These are phyloP conservation scores for Habropoda laboriosa DNA, from an alignment of 1,140 invertebrate genomes.

Conservation along the genomic window DNA sequence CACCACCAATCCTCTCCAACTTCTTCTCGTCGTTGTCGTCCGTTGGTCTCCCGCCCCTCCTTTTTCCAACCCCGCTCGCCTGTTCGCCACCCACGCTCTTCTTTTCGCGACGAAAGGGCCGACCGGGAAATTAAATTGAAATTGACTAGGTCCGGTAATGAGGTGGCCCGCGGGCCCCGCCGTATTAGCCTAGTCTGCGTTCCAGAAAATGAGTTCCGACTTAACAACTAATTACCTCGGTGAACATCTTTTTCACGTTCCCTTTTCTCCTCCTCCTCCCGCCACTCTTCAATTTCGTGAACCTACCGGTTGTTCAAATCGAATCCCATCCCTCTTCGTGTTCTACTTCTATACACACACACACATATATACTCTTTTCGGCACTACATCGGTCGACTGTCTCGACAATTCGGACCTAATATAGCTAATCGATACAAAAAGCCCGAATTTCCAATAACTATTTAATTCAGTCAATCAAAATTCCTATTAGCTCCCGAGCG, in stretches of 20 bases:
- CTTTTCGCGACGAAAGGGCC: constrained; percentile 58
- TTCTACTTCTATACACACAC: constrained; percentile 16
- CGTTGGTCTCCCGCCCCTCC: neutral
- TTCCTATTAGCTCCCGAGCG: constrained; percentile 79
- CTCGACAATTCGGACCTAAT: constrained; percentile 66
- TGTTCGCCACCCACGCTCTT: neutral
- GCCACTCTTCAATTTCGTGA: neutral
- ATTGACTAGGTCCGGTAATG: constrained; percentile 72
- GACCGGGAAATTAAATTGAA: constrained; percentile 73
- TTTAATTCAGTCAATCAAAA: constrained; percentile 83
- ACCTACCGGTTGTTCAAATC: neutral
- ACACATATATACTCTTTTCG: neutral
- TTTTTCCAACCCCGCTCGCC: neutral
- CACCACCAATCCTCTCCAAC: neutral
- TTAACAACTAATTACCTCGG: constrained; percentile 72
- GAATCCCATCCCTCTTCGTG: neutral
- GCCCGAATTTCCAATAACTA: constrained; percentile 77
- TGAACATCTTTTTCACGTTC: constrained; percentile 50
- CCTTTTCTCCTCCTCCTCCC: too few relatives aligned
- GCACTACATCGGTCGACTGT: neutral
- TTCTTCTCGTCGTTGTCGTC: neutral
- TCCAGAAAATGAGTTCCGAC: constrained; percentile 71
- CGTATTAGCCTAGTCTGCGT: constrained; percentile 53
- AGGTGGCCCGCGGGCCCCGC: constrained; percentile 59
- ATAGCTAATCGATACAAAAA: constrained; percentile 77